Evolutionary conservation across 1,140 invertebrate species (phyloP), one percentile per base, ranked within the genome.

Genomic region (Tetragnatha versicolor): DNA sequence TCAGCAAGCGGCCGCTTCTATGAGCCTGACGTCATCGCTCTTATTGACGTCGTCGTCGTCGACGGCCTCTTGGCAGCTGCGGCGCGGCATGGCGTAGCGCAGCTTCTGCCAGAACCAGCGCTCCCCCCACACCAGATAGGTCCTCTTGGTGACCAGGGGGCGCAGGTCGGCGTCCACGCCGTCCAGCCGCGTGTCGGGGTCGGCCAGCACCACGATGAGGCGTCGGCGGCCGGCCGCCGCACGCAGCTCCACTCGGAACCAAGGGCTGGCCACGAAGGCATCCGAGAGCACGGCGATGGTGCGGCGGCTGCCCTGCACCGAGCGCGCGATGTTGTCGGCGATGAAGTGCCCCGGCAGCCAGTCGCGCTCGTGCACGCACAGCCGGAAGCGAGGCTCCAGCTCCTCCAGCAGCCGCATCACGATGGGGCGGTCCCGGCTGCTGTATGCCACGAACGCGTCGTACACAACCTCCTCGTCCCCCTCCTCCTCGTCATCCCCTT

Each of bases 261-360:
- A 97, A 84, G 96, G 93, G 4, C 93, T 95, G 85, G 94, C 93
- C 80, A 97, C 92, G 84, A 96, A 97, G 85, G 95, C 94, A 84
- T 95, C 92, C 39, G 94, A 96, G 12, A 97, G 88, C 72, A 97
- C 91, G 89, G 97, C 92, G 53, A 97, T 94, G 14, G 94, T 96
- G 68, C 94, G 89, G 68, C 92, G 88, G 69, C 93, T 95, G 33
- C 92, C 92, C 84, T 96, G 93, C 1, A 95, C 93, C 14, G 93
- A 93, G 84, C 95, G 92, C 61, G 94, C 91, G 82, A 97, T 95
- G 35, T 94, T 95, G 83, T 97, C 94, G 37, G 92, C 90, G 49
- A 94, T 89, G 33, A 91, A 92, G 29, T 92, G 91, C 53, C 83
- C 81, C 47, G 93, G 92, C 82, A 94, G 93, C 90, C 92, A 96